Conservation (phyloP, 2,113 vertebrate genomes). For the Seriola rivoliana region DNA sequence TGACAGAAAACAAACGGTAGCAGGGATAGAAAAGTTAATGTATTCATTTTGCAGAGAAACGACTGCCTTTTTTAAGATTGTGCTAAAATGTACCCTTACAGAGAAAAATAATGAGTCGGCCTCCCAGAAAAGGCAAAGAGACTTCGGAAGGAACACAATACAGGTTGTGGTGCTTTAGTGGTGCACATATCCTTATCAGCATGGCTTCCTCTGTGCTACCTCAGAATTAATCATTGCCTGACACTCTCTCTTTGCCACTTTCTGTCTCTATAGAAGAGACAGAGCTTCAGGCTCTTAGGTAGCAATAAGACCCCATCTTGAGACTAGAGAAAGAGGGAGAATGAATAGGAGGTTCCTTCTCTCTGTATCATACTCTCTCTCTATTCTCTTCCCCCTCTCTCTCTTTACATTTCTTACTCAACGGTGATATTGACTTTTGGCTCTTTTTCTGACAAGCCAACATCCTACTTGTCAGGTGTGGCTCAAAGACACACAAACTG, state of each 20-base stretch:
- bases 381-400: slow-evolving; percentile 1
- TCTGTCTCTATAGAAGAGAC: slow-evolving; percentile 32
- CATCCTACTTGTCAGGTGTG: slow-evolving; percentile 60
- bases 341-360: slow-evolving; percentile 5
- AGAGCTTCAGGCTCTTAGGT: slow-evolving; percentile 47
- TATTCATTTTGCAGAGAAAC: slow-evolving; percentile 33
- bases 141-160: slow-evolving; percentile 7
- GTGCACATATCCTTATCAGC: slow-evolving; percentile 37
- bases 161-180: slow-evolving; percentile 30
- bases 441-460: slow-evolving; percentile 45
- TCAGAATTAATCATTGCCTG: slow-evolving; percentile 60
- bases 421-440: slow-evolving; percentile 51
- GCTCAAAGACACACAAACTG: slow-evolving; percentile 53
- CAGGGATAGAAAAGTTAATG: slow-evolving; percentile 47
- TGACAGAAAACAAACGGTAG: slow-evolving; percentile 48
- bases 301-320: slow-evolving; percentile 44
- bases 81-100: slow-evolving; percentile 3
- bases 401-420: slow-evolving; percentile 38
- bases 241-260: slow-evolving; percentile 34
- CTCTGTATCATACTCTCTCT: slow-evolving; percentile 5
- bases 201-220: slow-evolving; percentile 25
- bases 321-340: slow-evolving; percentile 35
- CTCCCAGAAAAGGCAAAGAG: not conserved
- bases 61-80: slow-evolving; percentile 49
- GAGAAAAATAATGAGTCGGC: not conserved